phyloP scores from a whole-genome alignment of 1,140 invertebrate genomes.

The Diprion similis region DNA sequence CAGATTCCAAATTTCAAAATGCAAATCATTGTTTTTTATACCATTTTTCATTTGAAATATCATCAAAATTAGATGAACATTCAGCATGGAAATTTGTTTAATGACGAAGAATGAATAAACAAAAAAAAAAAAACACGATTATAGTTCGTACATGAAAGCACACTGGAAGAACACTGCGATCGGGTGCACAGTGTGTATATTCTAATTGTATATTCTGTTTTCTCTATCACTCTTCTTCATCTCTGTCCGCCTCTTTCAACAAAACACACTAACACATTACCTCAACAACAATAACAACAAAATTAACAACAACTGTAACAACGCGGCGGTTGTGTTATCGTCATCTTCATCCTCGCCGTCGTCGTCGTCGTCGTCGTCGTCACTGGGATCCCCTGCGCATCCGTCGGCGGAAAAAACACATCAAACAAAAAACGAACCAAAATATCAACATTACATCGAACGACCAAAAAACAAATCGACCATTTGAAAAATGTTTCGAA shows the following conservation, averaged over 20 bases:
- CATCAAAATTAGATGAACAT: too few relatives aligned
- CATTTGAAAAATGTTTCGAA: background rate
- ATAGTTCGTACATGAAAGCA: background rate
- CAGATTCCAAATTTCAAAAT: too few relatives aligned
- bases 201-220: constrained; percentile 55
- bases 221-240: constrained; percentile 52
- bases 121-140: constrained; percentile 15
- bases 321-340: too few relatives aligned
- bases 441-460: background rate
- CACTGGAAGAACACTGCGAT: constrained; percentile 25
- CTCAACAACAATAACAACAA: background rate
- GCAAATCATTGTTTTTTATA: too few relatives aligned
- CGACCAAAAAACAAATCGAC: background rate
- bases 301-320: too few relatives aligned
- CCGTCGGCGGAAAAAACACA: background rate
- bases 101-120: too few relatives aligned
- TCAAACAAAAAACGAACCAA: background rate
- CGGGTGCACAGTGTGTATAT: constrained; percentile 28
- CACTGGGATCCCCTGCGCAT: background rate
- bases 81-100: too few relatives aligned
- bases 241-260: constrained; percentile 50
- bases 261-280: constrained; percentile 42
- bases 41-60: too few relatives aligned
- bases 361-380: too few relatives aligned
- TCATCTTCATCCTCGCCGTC: too few relatives aligned